A percentile compares a stretch with the other conserved stretches of the same genome.
These are phyloP conservation scores for Agrenia bidenticulata DNA, from an alignment of 2,888 invertebrate species.

Conservation along the genomic window DNA sequence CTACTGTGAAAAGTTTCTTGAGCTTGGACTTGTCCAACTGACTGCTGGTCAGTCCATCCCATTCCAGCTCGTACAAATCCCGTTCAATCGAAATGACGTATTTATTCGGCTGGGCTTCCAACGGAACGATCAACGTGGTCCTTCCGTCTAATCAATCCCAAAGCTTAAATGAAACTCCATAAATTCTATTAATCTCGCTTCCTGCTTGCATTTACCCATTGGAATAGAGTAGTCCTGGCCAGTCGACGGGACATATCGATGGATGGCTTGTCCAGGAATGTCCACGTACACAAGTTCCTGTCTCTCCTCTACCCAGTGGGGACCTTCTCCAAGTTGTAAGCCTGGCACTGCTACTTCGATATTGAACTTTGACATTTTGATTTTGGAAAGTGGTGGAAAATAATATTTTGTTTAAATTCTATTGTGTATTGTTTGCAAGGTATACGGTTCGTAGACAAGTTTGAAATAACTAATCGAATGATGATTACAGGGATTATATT, in stretches of 20 bases:
- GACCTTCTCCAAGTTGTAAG: constrained; percentile 21
- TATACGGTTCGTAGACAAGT: too few species aligned
- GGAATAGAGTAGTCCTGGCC: constrained; percentile 2
- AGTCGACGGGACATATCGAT: constrained; percentile 20
- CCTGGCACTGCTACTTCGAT: constrained; percentile 5
- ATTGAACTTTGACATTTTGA: constrained; percentile 15
- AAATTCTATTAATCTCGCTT: background rate
- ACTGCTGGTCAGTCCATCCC: constrained; percentile 7
- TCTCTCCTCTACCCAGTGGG: constrained; percentile 19
- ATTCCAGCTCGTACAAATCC: constrained; percentile 9
- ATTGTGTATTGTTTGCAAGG: too few species aligned
- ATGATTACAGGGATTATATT: too few species aligned
- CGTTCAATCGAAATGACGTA: constrained; percentile 17
- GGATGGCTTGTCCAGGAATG: constrained; percentile 21
- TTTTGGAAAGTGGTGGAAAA: too few species aligned
- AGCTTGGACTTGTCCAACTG: background rate
- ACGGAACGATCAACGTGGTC: constrained; percentile 11
- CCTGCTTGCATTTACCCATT: constrained; percentile 9
- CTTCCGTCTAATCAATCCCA: constrained; percentile 9
- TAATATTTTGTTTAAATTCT: too few species aligned
- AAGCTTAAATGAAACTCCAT: background rate
- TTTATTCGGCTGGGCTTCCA: constrained; percentile 12
- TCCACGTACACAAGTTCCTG: constrained; percentile 24
- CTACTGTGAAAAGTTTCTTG: constrained; percentile 62
- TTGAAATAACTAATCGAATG: too few species aligned